Evolutionary conservation across 92 coral and sea anemone genomes (phyloP).

Genomic region (Anthopleura xanthogrammica): DNA sequence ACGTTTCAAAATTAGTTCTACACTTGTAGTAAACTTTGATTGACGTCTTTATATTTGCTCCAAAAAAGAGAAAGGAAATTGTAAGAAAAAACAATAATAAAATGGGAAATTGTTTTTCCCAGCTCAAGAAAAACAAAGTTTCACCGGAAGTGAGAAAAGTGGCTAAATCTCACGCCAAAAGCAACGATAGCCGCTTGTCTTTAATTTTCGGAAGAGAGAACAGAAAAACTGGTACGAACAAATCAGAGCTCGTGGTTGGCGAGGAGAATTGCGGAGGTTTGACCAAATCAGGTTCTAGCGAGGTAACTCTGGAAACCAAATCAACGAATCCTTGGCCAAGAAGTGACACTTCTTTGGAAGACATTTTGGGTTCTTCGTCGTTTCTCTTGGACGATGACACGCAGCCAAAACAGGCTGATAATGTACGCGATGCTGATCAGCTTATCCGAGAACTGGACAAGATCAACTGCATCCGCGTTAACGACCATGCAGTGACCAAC

Average conservation of each 20-base stretch:
- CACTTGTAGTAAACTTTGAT: background rate
- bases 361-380: background rate
- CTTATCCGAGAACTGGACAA: background rate
- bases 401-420: background rate
- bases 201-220: background rate
- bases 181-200: no score
- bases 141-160: background rate
- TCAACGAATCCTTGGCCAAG: constrained; percentile 9
- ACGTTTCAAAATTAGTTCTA: constrained; percentile 1
- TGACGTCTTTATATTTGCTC: background rate
- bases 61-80: background rate
- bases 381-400: background rate
- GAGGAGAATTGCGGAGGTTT: background rate
- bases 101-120: constrained; percentile 9
- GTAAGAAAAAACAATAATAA: background rate
- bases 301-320: background rate
- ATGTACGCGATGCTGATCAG: background rate
- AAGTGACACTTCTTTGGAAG: background rate
- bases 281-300: background rate
- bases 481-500: background rate
- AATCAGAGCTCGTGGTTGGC: background rate
- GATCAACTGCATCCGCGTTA: background rate
- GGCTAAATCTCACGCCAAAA: background rate
- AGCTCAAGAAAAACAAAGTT: background rate
- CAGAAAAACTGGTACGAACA: background rate